Base-by-base conservation (phyloP, 2,113 vertebrate genomes). In the Tilapia sparmanii region DNA sequence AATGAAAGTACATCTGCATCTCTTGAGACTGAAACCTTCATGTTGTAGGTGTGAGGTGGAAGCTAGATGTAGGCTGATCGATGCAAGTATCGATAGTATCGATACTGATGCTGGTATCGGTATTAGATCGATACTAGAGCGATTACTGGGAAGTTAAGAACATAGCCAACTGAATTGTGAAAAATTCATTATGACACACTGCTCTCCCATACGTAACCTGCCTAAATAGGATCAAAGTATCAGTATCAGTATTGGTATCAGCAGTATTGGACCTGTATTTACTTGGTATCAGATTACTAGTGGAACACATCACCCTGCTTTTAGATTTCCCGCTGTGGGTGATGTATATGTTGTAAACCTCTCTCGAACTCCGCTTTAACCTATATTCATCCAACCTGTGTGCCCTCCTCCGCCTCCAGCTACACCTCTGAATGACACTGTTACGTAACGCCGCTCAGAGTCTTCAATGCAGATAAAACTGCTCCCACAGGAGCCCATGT, bases 1-100 rank as follows among this genome's bases (percentile, higher is more conserved):
- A 88, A 90, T 84, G 59, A 90, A 93, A 90, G 90, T 68, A 88
- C 54, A 63, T 45, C 84, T 26, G 84, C 82, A 53, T 55, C 89
- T 87, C 83, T 85, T 85, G 80, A 50, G 29, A 81, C 84, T 87
- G 61, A 79, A 93, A 88, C 91, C 83, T 87, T 87, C 86, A 85
- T 53, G 61, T 38, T 76, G 81, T 79, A 88, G 89, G 85, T 85
- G 87, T 87, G 88, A 90, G 87, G 84, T 84, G 22, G 87, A 89
- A 84, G 86, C 89, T 90, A 38, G 33, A 38, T 22, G 33, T 22
- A 66, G 31, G 31, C 10, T 66, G 61, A 38, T n/a, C 10, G 0
- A 66, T 35, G 4, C 18, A 1, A 66, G 61, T 12, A 35, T 55
- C 2, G 6, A 55, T 13, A 55, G 10, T 54, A 57, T 35, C 7